These are phyloP conservation scores for Toxotes chatareus DNA, from an alignment of 2,113 vertebrate species.

Conservation along the genomic window DNA sequence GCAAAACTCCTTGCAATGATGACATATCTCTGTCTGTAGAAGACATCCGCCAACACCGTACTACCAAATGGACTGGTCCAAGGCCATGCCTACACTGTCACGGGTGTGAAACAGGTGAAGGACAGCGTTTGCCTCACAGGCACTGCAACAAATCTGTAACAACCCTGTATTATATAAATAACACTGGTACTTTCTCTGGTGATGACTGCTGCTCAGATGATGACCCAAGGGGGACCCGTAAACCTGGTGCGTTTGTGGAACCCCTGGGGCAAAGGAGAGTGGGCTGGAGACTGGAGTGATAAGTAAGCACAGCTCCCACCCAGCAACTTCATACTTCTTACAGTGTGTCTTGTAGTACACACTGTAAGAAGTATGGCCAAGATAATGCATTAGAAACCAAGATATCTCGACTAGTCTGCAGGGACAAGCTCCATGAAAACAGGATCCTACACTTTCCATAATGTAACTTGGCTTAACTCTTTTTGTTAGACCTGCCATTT, in stretches of 20 bases:
- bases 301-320: slow-evolving; percentile 68
- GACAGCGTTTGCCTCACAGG: background rate
- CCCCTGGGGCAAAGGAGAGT: slow-evolving; percentile 88
- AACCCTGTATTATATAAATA: background rate
- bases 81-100: slow-evolving; percentile 89
- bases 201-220: slow-evolving; percentile 74
- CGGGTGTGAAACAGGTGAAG: slow-evolving; percentile 85
- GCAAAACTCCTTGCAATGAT: background rate
- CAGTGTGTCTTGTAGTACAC: too few species aligned
- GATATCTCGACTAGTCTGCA: too few species aligned
- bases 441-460: too few species aligned
- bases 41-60: slow-evolving; percentile 46
- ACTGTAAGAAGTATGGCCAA: too few species aligned
- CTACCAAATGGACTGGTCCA: slow-evolving; percentile 83
- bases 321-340: too few species aligned
- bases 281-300: slow-evolving; percentile 90
- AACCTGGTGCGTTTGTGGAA: slow-evolving; percentile 87
- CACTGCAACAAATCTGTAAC: background rate
- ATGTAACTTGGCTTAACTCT: too few species aligned
- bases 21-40: slow-evolving; percentile 47
- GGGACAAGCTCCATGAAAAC: too few species aligned
- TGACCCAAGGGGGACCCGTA: slow-evolving; percentile 71
- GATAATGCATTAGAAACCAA: too few species aligned
- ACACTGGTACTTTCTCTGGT: background rate
- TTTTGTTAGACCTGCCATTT: too few species aligned